Evolutionary conservation across 2,888 invertebrate genomes (phyloP).

Genomic region (Tineola bisselliella): DNA sequence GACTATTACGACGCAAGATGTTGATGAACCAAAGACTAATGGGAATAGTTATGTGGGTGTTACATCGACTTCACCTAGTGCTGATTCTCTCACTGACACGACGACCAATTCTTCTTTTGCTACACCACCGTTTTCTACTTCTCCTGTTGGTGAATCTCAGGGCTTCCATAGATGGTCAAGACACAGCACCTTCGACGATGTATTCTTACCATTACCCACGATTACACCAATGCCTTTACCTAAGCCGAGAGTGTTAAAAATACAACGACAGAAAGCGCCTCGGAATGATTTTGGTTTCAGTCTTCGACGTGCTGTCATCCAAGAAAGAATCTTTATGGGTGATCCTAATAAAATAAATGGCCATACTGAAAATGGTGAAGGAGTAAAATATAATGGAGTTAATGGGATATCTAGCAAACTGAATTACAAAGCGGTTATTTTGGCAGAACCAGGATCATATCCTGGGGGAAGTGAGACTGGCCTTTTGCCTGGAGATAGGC

Average conservation of each 20-base stretch:
- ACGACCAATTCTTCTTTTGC: conserved; percentile 86
- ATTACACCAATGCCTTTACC: conserved; percentile 76
- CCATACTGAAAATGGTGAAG: conserved; percentile 48
- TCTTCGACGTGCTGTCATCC: conserved; percentile 85
- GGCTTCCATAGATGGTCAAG: conserved; percentile 84
- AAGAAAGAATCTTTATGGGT: conserved; percentile 70
- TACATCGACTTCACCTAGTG: conserved; percentile 84
- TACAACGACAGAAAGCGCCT: conserved; percentile 82
- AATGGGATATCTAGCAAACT: conserved; percentile 49
- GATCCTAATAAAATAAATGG: conserved; percentile 39
- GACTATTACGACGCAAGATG: conserved; percentile 48
- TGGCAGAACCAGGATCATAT: conserved; percentile 89
- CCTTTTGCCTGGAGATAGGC: conserved; percentile 91
- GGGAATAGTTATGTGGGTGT: conserved; percentile 70
- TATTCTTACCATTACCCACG: conserved; percentile 76
- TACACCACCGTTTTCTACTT: conserved; percentile 86
- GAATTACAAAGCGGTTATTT: conserved; percentile 78
- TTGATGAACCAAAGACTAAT: conserved; percentile 58
- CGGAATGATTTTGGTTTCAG: conserved; percentile 95
- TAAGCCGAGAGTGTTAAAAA: conserved; percentile 77
- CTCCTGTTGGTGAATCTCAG: conserved; percentile 86
- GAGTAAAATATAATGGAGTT: conserved; percentile 38
- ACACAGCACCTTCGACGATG: conserved; percentile 79
- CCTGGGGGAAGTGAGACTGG: conserved; percentile 83
- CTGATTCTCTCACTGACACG: conserved; percentile 85